Evolutionary conservation across 2,888 invertebrate genomes (phyloP), one percentile per base, ranked within the genome.

Genomic region (Halictus quadricinctus): DNA sequence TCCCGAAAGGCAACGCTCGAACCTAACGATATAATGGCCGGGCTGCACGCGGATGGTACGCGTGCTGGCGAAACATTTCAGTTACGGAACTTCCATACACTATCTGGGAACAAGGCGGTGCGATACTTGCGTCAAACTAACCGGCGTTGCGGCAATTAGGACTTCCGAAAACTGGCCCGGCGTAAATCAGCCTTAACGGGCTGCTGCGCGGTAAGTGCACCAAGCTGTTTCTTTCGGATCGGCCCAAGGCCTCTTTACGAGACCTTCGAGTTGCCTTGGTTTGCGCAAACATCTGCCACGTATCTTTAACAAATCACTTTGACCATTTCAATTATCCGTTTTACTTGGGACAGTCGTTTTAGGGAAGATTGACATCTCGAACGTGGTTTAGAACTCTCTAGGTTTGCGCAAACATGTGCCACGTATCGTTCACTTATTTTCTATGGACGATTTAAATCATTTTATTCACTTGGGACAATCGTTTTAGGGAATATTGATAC

Each of bases 31-130:
- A 18, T 66, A 66, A 66, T 66, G 36, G 73, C 73, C 69, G 69
- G 81, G 69, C 60, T 75, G 70, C 81, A 75, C 70, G 82, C 18
- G 58, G 48, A 66, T 66, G 66, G 29, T 66, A 66, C 72, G 80
- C 80, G 80, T 81, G 80, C 80, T 72, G 50, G 13, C 43, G 81
- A 73, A 80, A 81, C 80, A 36, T 80, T 80, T 81, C 81, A 48
- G 72, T 80, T 80, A 43, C 29, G 54, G 18, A 80, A 80, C 81
- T 82, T 82, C 69, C 18, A 50, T 48, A 60, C 43, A n/a, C 81
- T n/a, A 18, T 54, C 64, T 69, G 15, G 54, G n/a, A 80, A 69
- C 73, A 54, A 80, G 41, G 50, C 69, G 58, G 3, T 69, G 73
- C 81, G 69, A 54, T 82, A 58, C 21, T 81, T 73, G 58, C 73